These are phyloP conservation scores for Sciurus niger DNA, from an alignment of 2,113 vertebrate species.

Conservation along the genomic window DNA sequence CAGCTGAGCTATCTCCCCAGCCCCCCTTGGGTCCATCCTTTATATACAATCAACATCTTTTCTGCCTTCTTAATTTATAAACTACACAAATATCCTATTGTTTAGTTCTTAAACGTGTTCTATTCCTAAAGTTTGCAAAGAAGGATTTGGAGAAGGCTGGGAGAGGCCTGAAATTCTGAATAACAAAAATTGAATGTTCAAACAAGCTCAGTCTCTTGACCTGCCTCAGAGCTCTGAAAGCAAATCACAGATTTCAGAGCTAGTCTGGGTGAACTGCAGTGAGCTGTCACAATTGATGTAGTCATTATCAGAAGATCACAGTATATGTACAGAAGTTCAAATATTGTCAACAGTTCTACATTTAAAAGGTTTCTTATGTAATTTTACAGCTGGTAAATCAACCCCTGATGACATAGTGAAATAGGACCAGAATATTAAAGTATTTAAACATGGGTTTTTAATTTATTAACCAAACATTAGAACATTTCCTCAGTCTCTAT, in stretches of 20 bases:
- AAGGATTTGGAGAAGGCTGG: conserved; percentile 44
- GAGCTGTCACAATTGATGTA: conserved; percentile 78
- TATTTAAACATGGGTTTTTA: conserved; percentile 73
- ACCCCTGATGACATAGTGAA: conserved; percentile 74
- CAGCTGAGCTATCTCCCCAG: no score
- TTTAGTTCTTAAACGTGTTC: conserved; percentile 69
- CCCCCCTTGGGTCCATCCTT: background rate
- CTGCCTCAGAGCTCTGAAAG: conserved; percentile 77
- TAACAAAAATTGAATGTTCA: conserved; percentile 54
- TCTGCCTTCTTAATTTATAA: conserved; percentile 41
- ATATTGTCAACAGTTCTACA: conserved; percentile 74
- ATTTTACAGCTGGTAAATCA: conserved; percentile 78
- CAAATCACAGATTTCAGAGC: conserved; percentile 79
- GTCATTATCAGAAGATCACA: conserved; percentile 83
- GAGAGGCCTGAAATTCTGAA: conserved; percentile 77
- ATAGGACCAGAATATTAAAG: conserved; percentile 72
- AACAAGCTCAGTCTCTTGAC: conserved; percentile 63
- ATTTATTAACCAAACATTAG: conserved; percentile 69
- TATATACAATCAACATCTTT: background rate
- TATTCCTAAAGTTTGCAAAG: conserved; percentile 73
- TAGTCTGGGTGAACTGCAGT: conserved; percentile 70
- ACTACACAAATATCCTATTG: conserved; percentile 3
- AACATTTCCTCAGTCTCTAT: conserved; percentile 64
- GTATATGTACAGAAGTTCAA: conserved; percentile 78
- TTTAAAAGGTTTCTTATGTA: conserved; percentile 75